Evolutionary conservation across 35 echinoderm and acorn worm genomes (phyloP), one percentile per base, ranked within the genome.

Genomic region (Acanthaster planci): DNA sequence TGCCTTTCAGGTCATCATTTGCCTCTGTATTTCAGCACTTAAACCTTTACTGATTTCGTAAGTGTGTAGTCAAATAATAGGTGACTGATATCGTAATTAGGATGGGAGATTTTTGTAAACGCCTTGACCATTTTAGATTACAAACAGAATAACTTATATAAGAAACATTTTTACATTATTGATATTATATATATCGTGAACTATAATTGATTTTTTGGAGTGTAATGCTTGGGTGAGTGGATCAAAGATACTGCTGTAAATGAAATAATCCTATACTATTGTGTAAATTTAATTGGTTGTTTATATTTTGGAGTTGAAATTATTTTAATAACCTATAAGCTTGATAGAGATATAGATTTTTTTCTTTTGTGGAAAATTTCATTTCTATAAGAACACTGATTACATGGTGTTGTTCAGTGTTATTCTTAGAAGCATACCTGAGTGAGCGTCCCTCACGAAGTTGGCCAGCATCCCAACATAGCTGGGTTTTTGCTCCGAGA

Each of bases 261-360:
- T 79, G n/a, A 40, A 79, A 52, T 79, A 40, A 52, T 47, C 42
- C 42, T 47, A 52, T 52, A 44, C 38, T 30, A 79, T 22, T 26
- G 47, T 26, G 47, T 40, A 44, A 26, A 79, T 79, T 40, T 79
- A 18, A 30, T 52, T 10, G 38, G 47, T 52, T 79, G 38, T 44
- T 52, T 79, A 44, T 79, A 40, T 79, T 79, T 79, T 79, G 47
- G 47, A 40, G n/a, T 79, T 79, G 34, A 72, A 44, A 52, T 79
- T 44, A 44, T 79, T 79, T 79, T 79, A 44, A 79, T 79, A 79
- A 36, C 21, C 36, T 79, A 79, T 79, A 79, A 7, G 38, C 47
- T 79, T 79, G 23, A 40, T 37, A 40, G 16, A 79, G 38, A 22
- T 38, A 79, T 52, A 79, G 47, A 40, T 79, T 79, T 79, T 79